These are phyloP conservation scores for Paraescarpia echinospica DNA, from an alignment of 1,140 invertebrate genomes.

Conservation along the genomic window DNA sequence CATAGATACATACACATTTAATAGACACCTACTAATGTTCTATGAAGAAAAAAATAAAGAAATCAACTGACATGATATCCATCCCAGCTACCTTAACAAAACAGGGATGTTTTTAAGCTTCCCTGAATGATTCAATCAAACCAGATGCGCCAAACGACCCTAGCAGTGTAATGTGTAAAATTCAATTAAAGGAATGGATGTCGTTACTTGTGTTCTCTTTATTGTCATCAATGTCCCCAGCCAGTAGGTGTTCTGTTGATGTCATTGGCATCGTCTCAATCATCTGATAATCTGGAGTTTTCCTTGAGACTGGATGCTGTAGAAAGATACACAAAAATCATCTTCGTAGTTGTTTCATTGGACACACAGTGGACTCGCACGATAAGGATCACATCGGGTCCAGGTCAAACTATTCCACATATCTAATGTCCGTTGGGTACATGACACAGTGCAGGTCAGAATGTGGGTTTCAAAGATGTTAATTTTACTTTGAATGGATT, in stretches of 20 bases:
- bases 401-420: no score
- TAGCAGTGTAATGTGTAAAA: neutral
- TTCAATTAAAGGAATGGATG: neutral
- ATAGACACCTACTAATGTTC: no score
- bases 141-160: neutral
- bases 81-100: no score
- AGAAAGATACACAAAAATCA: conserved; percentile 15
- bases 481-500: no score
- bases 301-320: conserved; percentile 35
- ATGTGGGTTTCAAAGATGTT: no score
- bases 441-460: no score
- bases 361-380: no score
- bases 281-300: conserved; percentile 30
- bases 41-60: no score
- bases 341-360: neutral
- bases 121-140: neutral
- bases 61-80: no score
- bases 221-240: conserved; percentile 26
- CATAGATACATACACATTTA: no score
- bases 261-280: conserved; percentile 19
- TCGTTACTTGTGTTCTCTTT: conserved; percentile 26
- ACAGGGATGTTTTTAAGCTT: neutral
- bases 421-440: no score
- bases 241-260: conserved; percentile 16
- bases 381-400: no score